Conservation (phyloP, 2,113 vertebrate genomes). For the Archilochus colubris region DNA sequence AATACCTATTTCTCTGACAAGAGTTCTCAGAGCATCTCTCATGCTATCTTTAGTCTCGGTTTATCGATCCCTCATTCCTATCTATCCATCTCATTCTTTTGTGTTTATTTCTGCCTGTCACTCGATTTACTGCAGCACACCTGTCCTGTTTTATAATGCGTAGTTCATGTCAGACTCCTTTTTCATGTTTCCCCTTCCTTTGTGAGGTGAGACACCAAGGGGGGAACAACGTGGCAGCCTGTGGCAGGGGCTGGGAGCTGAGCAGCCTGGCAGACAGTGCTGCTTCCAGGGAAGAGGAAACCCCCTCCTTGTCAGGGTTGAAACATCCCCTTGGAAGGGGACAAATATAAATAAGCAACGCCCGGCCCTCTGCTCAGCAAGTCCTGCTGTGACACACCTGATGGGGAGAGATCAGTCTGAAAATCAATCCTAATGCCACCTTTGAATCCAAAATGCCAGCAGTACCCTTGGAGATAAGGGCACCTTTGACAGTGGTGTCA, state of each 20-base stretch:
- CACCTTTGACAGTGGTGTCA: neutral
- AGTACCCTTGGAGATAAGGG: neutral
- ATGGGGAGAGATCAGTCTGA: neutral
- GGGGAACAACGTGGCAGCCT: neutral
- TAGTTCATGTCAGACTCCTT: neutral
- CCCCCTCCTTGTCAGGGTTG: neutral
- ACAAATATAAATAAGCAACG: neutral
- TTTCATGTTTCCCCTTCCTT: fast-evolving
- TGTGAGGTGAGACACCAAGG: neutral
- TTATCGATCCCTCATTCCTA: constrained; percentile 53
- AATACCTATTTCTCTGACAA: constrained; percentile 46
- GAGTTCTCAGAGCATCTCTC: constrained; percentile 13
- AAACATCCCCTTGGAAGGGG: neutral
- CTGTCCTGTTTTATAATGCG: constrained; percentile 20
- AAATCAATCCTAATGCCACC: neutral
- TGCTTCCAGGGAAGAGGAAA: neutral
- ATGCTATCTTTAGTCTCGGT: constrained; percentile 52
- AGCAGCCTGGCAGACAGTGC: neutral
- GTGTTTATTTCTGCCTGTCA: constrained; percentile 36
- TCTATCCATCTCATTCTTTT: constrained; percentile 45
- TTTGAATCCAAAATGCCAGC: neutral
- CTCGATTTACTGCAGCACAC: neutral
- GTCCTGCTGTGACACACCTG: neutral
- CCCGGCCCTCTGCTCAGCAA: neutral
- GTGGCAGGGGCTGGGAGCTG: neutral